A percentile compares a stretch with the other conserved stretches of the same genome.
Evolutionary conservation across 2,888 invertebrate genomes (phyloP).

Genomic region (Caenorhabditis afra): DNA sequence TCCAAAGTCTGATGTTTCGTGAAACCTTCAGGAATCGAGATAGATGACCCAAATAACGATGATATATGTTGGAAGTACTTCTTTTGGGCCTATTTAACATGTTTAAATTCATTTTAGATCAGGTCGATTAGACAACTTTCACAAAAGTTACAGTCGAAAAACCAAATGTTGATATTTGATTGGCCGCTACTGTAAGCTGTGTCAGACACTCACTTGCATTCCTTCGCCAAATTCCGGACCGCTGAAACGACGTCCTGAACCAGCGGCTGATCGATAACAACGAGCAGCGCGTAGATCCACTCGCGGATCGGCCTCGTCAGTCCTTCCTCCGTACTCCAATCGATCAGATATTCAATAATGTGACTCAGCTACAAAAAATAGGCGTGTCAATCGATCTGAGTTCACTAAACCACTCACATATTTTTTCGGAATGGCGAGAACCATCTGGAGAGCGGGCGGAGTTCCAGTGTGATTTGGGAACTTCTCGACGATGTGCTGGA

Average conservation of each 20-base stretch:
- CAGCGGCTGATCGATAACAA: constrained; percentile 58
- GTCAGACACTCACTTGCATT: constrained; percentile 46
- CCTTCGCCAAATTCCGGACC: constrained; percentile 46
- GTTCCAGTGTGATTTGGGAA: constrained; percentile 68
- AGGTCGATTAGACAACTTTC: no score
- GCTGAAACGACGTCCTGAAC: constrained; percentile 62
- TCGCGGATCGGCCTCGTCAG: constrained; percentile 64
- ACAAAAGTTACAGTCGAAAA: no score
- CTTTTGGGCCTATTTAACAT: no score
- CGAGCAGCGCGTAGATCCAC: constrained; percentile 65
- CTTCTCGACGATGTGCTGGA: constrained; percentile 10
- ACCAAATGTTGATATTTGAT: no score
- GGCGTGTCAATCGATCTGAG: background rate
- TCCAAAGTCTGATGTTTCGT: no score
- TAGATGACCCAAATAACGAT: no score
- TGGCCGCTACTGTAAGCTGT: no score
- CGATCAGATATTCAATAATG: constrained; percentile 58
- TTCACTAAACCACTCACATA: constrained; percentile 17
- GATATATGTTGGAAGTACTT: no score
- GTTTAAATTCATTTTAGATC: no score
- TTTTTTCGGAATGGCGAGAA: constrained; percentile 46
- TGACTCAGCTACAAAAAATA: constrained; percentile 52
- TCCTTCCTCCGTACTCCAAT: constrained; percentile 59
- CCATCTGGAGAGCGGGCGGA: constrained; percentile 59
- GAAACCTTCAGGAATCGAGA: no score